Percentiles rank a stretch among this genome's conserved stretches.
These are phyloP conservation scores for Creontiades dilutus DNA, from an alignment of 2,888 invertebrate species.

Conservation along the genomic window DNA sequence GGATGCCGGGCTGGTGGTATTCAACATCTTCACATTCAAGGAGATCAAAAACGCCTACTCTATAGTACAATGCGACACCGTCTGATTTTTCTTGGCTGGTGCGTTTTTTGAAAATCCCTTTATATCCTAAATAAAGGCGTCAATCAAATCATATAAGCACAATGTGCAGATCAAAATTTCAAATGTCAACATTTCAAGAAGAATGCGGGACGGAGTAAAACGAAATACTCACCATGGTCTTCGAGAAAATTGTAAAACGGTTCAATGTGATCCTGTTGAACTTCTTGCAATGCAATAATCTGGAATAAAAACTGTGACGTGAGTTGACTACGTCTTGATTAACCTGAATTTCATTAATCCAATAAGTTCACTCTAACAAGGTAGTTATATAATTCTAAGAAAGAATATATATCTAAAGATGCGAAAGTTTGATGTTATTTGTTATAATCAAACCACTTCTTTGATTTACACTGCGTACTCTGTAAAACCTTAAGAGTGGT, in stretches of 20 bases:
- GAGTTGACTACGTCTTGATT: background rate
- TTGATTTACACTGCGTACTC: too few relatives aligned
- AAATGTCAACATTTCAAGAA: too few relatives aligned
- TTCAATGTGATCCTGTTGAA: constrained; percentile 87
- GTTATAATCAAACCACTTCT: too few relatives aligned
- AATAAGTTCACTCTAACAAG: too few relatives aligned
- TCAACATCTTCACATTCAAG: constrained; percentile 86
- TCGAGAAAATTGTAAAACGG: constrained; percentile 81
- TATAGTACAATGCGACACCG: constrained; percentile 95
- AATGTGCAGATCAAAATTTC: background rate
- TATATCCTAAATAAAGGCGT: constrained; percentile 82
- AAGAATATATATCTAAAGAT: too few relatives aligned
- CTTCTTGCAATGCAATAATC: constrained; percentile 94
- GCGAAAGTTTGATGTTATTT: too few relatives aligned
- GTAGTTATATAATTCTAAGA: too few relatives aligned
- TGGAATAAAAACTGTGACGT: constrained; percentile 77
- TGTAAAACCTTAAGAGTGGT: too few relatives aligned
- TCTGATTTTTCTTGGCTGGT: constrained; percentile 88
- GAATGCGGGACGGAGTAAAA: too few relatives aligned
- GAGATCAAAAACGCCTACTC: constrained; percentile 83
- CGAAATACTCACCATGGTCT: constrained; percentile 78
- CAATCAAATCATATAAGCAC: background rate
- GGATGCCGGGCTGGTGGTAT: constrained; percentile 79
- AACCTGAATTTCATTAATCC: background rate
- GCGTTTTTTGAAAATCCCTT: constrained; percentile 89